Percentiles rank a stretch among this genome's conserved stretches.
Conservation (phyloP, 2,113 vertebrate genomes). For the Psettodes erumei region DNA sequence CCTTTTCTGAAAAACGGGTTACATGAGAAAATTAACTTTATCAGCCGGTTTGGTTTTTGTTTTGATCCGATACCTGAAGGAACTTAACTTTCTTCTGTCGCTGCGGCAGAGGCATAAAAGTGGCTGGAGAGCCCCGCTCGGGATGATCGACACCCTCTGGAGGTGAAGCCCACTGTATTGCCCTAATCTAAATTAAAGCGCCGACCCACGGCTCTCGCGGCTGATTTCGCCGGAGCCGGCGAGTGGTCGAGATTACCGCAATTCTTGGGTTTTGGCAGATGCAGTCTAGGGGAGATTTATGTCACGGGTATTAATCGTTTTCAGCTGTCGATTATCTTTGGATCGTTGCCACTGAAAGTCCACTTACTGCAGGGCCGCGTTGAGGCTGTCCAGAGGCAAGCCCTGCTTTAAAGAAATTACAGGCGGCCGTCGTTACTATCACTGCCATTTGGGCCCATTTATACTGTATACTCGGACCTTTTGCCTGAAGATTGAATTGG, state of each 20-base stretch:
- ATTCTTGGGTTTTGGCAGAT: constrained; percentile 67
- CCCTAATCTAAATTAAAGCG: constrained; percentile 69
- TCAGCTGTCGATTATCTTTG: constrained; percentile 48
- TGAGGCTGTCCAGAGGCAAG: constrained; percentile 8
- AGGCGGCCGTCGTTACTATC: constrained; percentile 5
- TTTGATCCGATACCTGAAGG: too few relatives aligned
- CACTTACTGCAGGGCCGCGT: constrained; percentile 32
- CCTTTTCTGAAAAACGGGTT: too few relatives aligned
- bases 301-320: constrained; percentile 62
- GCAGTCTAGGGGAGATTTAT: constrained; percentile 63
- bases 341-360: constrained; percentile 39
- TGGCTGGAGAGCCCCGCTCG: constrained; percentile 12
- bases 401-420: constrained; percentile 46
- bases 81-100: constrained; percentile 5
- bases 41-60: too few relatives aligned
- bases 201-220: constrained; percentile 54
- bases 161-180: constrained; percentile 26
- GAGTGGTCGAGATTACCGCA: constrained; percentile 60
- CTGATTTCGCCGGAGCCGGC: constrained; percentile 39
- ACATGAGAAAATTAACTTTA: too few relatives aligned
- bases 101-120: neutral
- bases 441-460: neutral
- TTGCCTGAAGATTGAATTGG: neutral
- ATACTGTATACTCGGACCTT: neutral
- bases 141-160: constrained; percentile 37